phyloP scores from a whole-genome alignment of 2,888 invertebrate species.

The Drepanosiphum platanoidis region DNA sequence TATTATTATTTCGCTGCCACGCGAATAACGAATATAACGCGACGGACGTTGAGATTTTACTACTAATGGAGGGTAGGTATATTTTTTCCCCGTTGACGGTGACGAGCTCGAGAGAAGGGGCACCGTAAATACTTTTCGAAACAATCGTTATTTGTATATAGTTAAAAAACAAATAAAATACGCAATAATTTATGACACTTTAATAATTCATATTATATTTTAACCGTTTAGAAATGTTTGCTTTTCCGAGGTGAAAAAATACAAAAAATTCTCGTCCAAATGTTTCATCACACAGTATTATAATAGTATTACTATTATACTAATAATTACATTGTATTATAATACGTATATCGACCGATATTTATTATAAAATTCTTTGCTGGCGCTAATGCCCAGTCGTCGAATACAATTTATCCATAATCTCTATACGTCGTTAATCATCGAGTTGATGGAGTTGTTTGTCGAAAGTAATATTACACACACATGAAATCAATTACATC shows the following conservation, averaged over 20 bases:
- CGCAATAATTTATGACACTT: background rate
- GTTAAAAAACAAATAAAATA: background rate
- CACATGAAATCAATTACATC: too few relatives aligned
- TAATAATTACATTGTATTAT: too few relatives aligned
- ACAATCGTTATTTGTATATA: background rate
- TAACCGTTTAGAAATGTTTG: background rate
- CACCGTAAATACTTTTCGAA: background rate
- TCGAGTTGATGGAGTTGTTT: too few relatives aligned
- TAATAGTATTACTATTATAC: background rate
- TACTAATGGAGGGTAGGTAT: background rate
- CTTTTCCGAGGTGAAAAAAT: background rate
- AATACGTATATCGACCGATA: too few relatives aligned
- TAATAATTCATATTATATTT: background rate
- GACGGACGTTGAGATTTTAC: background rate
- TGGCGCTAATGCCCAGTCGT: too few relatives aligned
- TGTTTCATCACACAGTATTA: background rate
- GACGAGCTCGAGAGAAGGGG: background rate
- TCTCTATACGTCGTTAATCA: too few relatives aligned
- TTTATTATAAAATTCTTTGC: too few relatives aligned
- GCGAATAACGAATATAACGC: too few relatives aligned
- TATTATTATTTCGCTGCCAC: too few relatives aligned
- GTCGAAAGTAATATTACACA: too few relatives aligned
- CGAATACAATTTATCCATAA: too few relatives aligned
- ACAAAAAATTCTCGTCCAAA: background rate
- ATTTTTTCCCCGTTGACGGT: background rate